Evolutionary conservation across 2,113 vertebrate species (phyloP).

Genomic region (Odontesthes bonariensis): DNA sequence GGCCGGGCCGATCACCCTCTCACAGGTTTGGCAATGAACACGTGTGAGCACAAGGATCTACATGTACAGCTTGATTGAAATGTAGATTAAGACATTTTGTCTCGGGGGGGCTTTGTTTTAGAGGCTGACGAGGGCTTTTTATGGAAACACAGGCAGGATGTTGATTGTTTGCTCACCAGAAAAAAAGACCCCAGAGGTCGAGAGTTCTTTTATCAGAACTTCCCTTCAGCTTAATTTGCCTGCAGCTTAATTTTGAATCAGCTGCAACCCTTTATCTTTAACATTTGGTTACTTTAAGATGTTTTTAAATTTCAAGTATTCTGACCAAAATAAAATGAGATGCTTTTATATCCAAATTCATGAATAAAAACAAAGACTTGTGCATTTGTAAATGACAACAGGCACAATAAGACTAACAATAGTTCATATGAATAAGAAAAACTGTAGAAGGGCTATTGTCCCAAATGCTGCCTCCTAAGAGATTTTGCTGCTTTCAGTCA

Average conservation of each 20-base stretch:
- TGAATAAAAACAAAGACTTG: not conserved
- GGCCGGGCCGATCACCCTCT: slow-evolving; percentile 66
- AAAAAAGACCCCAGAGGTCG: slow-evolving; percentile 5
- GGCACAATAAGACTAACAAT: not conserved
- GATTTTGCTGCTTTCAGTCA: too few relatives aligned
- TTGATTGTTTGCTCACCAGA: slow-evolving; percentile 21
- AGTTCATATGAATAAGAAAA: not conserved
- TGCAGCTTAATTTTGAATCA: slow-evolving; percentile 1
- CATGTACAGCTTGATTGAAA: slow-evolving; percentile 16
- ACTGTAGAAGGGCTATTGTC: too few relatives aligned
- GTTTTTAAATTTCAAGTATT: not conserved
- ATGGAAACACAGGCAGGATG: slow-evolving; percentile 33
- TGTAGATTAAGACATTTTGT: not conserved
- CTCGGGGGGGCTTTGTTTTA: not conserved
- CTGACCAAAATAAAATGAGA: not conserved
- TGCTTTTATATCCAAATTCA: too few relatives aligned
- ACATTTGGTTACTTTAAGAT: not conserved
- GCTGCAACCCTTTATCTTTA: not conserved
- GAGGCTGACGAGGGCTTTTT: not conserved
- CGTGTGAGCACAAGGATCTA: not conserved
- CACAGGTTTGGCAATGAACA: slow-evolving; percentile 70
- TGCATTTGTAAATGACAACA: not conserved
- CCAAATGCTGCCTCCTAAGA: too few relatives aligned
- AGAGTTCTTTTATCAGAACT: slow-evolving; percentile 13
- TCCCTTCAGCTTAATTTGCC: slow-evolving; percentile 16